Evolutionary conservation across 2,888 invertebrate genomes (phyloP).

Genomic region (Seira ritae): DNA sequence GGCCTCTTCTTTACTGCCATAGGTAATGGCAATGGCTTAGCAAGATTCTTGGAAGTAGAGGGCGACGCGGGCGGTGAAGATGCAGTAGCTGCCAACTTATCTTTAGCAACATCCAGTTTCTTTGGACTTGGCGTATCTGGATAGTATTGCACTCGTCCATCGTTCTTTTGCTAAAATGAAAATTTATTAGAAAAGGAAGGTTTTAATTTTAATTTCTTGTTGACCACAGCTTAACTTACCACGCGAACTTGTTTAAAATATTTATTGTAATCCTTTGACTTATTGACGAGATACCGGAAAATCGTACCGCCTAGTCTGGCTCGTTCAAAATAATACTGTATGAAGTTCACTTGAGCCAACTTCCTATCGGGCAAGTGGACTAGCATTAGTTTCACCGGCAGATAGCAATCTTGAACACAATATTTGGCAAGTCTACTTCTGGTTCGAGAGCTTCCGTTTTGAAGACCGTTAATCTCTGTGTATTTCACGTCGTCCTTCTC

Average conservation of each 20-base stretch:
- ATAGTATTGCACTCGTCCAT: slow-evolving; percentile 30
- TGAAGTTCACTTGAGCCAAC: not conserved
- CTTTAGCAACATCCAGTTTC: not conserved
- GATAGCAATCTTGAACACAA: slow-evolving; percentile 64
- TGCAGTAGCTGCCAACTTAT: not conserved
- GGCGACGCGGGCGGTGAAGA: not conserved
- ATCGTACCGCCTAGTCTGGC: slow-evolving; percentile 33
- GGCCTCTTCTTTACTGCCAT: not conserved
- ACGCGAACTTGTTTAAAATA: slow-evolving; percentile 50
- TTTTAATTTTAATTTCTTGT: not conserved
- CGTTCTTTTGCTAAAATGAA: slow-evolving; percentile 46
- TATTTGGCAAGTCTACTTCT: slow-evolving; percentile 62
- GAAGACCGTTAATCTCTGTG: slow-evolving; percentile 62
- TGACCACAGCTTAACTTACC: slow-evolving; percentile 32
- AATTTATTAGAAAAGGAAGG: not conserved
- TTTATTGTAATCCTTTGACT: slow-evolving; percentile 41
- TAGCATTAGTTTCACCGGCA: slow-evolving; percentile 36
- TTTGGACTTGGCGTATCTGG: slow-evolving; percentile 47
- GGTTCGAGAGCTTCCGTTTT: slow-evolving; percentile 50
- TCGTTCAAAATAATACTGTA: slow-evolving; percentile 33
- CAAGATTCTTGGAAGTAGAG: not conserved
- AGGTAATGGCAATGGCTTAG: not conserved
- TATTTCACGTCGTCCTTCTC: slow-evolving; percentile 64
- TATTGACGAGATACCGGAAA: slow-evolving; percentile 46
- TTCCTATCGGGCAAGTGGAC: slow-evolving; percentile 25